phyloP scores from a whole-genome alignment of 1,140 invertebrate genomes.

The Drosophila ercepeae region DNA sequence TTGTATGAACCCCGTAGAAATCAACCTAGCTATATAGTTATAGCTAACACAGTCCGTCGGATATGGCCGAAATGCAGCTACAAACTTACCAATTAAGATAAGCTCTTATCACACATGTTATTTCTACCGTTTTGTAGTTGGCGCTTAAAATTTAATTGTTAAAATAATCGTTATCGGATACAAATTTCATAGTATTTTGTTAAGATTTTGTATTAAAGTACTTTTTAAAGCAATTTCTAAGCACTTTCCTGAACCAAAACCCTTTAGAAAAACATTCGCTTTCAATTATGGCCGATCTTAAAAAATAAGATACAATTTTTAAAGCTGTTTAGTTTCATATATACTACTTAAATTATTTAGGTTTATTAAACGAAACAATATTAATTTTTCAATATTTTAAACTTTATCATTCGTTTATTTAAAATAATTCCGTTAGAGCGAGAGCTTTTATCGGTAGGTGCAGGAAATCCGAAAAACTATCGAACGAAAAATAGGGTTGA shows the following conservation, averaged over 20 bases:
- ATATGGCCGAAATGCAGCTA: constrained; percentile 7
- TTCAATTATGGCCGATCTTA: too few species aligned
- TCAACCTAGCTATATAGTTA: constrained; percentile 14
- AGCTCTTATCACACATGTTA: constrained; percentile 56
- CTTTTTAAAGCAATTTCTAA: too few species aligned
- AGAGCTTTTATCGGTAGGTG: background rate
- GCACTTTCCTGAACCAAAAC: too few species aligned
- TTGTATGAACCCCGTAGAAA: constrained; percentile 13
- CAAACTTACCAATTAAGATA: constrained; percentile 67
- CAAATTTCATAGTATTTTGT: background rate
- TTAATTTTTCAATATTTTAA: too few species aligned
- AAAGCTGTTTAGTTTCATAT: too few species aligned
- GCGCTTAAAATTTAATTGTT: constrained; percentile 25
- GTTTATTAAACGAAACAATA: too few species aligned
- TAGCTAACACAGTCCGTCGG: constrained; percentile 43
- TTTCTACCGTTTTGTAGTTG: constrained; percentile 14
- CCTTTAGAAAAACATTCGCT: too few species aligned
- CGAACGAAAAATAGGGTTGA: background rate
- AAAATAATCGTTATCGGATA: constrained; percentile 21
- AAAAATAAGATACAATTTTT: too few species aligned
- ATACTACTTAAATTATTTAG: too few species aligned
- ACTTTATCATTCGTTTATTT: background rate
- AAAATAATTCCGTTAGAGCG: background rate
- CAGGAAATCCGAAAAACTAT: background rate
- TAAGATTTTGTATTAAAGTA: too few species aligned